Evolutionary conservation across 2,888 invertebrate genomes (phyloP).

Genomic region (Acrocyrtus sp.): DNA sequence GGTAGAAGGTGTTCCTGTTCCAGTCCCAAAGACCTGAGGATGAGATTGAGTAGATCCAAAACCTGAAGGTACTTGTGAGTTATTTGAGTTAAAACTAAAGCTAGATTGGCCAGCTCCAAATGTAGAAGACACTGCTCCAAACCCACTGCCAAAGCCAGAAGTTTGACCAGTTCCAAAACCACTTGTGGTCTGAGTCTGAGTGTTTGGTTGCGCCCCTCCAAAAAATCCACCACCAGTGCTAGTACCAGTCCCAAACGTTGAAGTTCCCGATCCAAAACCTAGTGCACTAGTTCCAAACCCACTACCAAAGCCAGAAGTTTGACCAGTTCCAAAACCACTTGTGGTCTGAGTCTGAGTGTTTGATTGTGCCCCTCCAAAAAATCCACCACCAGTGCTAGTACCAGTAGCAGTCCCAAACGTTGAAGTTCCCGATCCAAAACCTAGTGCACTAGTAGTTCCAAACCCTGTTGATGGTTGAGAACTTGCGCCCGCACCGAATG

Average conservation of each 20-base stretch:
- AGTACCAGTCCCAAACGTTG: background rate
- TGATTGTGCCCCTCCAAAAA: background rate
- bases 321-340: slow-evolving; percentile 9
- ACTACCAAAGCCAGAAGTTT: slow-evolving; percentile 33
- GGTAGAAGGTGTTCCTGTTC: background rate
- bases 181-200: slow-evolving; percentile 2
- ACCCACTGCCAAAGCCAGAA: slow-evolving; percentile 23
- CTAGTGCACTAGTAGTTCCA: background rate
- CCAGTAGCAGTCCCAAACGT: background rate
- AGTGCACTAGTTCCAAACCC: background rate
- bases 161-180: slow-evolving; percentile 6
- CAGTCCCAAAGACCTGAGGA: too few species aligned
- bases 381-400: background rate
- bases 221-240: background rate
- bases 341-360: too few species aligned
- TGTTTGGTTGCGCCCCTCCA: slow-evolving; percentile 3
- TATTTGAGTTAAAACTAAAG: slow-evolving; percentile 69
- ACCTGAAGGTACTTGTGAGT: slow-evolving; percentile 64
- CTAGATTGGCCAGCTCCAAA: slow-evolving; percentile 66
- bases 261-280: background rate
- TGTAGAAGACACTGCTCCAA: slow-evolving; percentile 22
- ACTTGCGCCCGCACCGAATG: slow-evolving; percentile 2
- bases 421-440: background rate
- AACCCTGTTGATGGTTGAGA: slow-evolving; percentile 4
- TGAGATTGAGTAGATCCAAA: slow-evolving; percentile 65